A percentile compares a stretch with the other conserved stretches of the same genome.
Evolutionary conservation across 2,888 invertebrate species (phyloP).

Genomic region (Tetragnatha montana): DNA sequence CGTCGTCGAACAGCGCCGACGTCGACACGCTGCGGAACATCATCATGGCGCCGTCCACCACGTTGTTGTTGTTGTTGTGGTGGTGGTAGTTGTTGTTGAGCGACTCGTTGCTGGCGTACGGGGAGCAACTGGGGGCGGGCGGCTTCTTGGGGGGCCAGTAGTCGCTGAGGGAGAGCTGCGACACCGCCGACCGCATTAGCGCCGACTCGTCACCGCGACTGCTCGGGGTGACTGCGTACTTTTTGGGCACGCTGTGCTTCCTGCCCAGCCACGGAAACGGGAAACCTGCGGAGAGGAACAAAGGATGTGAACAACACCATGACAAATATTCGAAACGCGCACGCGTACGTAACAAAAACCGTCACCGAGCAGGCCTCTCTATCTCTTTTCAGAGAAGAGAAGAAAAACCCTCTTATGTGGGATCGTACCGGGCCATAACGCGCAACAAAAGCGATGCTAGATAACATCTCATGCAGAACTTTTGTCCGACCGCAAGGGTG

Average conservation of each 20-base stretch:
- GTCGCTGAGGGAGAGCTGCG: constrained; percentile 62
- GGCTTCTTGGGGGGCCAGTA: constrained; percentile 41
- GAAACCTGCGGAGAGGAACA: constrained; percentile 68
- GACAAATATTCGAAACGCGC: constrained; percentile 62
- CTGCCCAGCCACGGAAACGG: constrained; percentile 70
- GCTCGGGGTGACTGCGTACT: constrained; percentile 65
- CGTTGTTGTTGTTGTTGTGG: constrained; percentile 53
- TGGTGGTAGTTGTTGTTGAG: constrained; percentile 57
- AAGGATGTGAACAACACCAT: constrained; percentile 63
- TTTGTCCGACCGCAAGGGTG: constrained; percentile 36
- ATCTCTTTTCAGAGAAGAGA: constrained; percentile 36
- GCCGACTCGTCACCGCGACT: constrained; percentile 31
- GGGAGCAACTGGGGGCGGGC: neutral
- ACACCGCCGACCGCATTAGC: constrained; percentile 61
- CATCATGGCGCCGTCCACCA: constrained; percentile 36
- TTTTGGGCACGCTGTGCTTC: constrained; percentile 69
- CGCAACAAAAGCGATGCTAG: constrained; percentile 61
- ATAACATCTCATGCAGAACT: constrained; percentile 69
- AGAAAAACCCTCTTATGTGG: constrained; percentile 31
- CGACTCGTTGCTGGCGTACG: constrained; percentile 48
- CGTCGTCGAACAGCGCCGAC: constrained; percentile 67
- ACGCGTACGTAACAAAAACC: constrained; percentile 31
- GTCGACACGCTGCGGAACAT: constrained; percentile 71
- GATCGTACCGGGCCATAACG: constrained; percentile 53
- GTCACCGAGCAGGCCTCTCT: constrained; percentile 59